phyloP scores from a whole-genome alignment of 1,140 invertebrate genomes.

The Drosophila baimaii region DNA sequence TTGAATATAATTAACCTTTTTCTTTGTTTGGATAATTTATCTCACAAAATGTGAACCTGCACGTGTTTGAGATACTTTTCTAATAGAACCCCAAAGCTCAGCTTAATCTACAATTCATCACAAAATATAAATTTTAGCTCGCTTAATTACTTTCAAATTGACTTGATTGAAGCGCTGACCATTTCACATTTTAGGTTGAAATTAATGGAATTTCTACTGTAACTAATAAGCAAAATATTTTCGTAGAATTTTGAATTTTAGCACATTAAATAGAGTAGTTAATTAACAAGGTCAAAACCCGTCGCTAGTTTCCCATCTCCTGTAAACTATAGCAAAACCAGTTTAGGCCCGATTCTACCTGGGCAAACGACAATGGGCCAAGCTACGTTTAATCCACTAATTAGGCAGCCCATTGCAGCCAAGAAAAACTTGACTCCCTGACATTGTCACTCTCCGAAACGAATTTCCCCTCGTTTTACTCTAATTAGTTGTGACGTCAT shows the following conservation, averaged over 20 bases:
- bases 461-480: conserved; percentile 25
- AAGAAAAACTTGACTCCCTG: conserved; percentile 27
- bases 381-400: conserved; percentile 39
- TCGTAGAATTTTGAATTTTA: not conserved
- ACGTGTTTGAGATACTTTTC: not conserved
- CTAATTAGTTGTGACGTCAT: conserved; percentile 57
- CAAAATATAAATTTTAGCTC: not conserved
- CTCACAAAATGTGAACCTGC: not conserved
- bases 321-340: not conserved
- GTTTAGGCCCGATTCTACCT: conserved; percentile 12
- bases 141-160: no score
- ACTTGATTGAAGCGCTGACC: not conserved
- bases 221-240: not conserved
- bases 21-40: not conserved
- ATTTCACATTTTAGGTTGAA: no score
- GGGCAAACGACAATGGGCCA: conserved; percentile 6
- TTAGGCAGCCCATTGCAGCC: conserved; percentile 39
- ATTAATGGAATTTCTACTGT: not conserved
- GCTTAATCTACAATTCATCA: not conserved
- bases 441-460: conserved; percentile 8
- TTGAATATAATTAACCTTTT: not conserved
- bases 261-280: not conserved
- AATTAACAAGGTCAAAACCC: not conserved
- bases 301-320: not conserved
- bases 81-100: not conserved